Conservation (phyloP, 1,140 invertebrate genomes). For the Thaumetopoea pityocampa region DNA sequence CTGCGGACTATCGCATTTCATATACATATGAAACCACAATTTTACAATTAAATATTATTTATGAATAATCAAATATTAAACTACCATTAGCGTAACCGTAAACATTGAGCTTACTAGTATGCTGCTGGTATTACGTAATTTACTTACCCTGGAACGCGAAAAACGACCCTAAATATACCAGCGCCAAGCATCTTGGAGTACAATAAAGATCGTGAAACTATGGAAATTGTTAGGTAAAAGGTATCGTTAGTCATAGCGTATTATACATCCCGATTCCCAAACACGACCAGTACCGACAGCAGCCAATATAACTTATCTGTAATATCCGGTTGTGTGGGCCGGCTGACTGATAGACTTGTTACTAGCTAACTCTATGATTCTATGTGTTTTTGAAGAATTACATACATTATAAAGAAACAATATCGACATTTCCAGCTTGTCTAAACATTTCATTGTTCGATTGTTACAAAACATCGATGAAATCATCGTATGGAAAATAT, state of each 20-base stretch:
- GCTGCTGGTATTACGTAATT: too few species aligned
- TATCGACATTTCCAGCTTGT: conserved; percentile 10
- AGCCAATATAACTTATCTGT: conserved; percentile 9
- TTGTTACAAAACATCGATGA: conserved; percentile 3
- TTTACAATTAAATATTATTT: too few species aligned
- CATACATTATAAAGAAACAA: conserved; percentile 10
- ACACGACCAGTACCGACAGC: neutral
- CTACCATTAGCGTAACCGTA: too few species aligned
- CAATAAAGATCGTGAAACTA: too few species aligned
- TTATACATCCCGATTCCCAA: conserved; percentile 1
- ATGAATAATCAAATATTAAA: too few species aligned
- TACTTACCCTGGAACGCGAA: too few species aligned
- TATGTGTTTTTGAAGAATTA: conserved; percentile 6
- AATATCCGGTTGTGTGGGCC: conserved; percentile 12
- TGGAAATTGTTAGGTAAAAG: conserved; percentile 6
- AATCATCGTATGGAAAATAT: neutral
- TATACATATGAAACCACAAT: too few species aligned
- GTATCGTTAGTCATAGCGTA: conserved; percentile 5
- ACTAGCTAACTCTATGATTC: conserved; percentile 1
- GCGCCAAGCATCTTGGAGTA: too few species aligned
- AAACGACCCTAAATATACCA: too few species aligned
- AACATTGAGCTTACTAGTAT: too few species aligned
- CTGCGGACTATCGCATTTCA: too few species aligned
- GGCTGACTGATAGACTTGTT: conserved; percentile 9
- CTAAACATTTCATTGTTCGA: conserved; percentile 15